Evolutionary conservation across 2,797 vertebrate species (phyloP), one percentile per base, ranked within the genome.

Genomic region (Neomorphus geoffroyi): DNA sequence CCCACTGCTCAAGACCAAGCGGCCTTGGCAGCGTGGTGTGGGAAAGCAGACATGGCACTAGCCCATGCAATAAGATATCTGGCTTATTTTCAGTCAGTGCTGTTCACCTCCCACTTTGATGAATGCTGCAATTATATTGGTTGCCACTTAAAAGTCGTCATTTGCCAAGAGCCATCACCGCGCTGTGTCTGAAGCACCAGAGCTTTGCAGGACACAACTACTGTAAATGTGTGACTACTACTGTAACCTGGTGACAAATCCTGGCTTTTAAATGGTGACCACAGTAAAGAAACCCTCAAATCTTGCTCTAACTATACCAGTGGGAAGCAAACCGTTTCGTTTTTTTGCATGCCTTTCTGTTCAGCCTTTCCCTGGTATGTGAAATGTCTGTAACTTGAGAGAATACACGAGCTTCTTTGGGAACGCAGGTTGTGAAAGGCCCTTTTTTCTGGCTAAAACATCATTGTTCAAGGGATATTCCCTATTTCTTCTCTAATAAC

Each of bases 1-100:
- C 54, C 35, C 1, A 4, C 50, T 46, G 37, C 41, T 87, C 24
- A 35, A 62, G 41, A 26, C 24, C 0, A 0, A 65, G 41, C 0
- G 0, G 23, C 1, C 1, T 7, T 85, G 78, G 84, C 84, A 93
- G 26, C 0, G 0, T 0, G 2, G 45, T 86, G 41, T 92, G 75
- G 84, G 71, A 93, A 96, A 83, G 12, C 67, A 73, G 48, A 19
- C 65, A 83, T 26, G 50, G 69, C 39, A 17, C 71, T 39, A 7
- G 27, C 69, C 50, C 72, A 69, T 1, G 0, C 2, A 0, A 70
- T 93, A 62, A 53, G 73, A 66, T 71, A 82, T 43, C 88, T 95
- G 69, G 65, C 60, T 85, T 41, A 45, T 71, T 87, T 91, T 95
- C 88, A 90, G 71, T 10, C 79, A 30, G 15, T 0, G 0, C 64